Percentiles rank a stretch among this genome's conserved stretches.
Evolutionary conservation across 2,113 vertebrate species (phyloP).

Genomic region (Neomonachus schauinslandi): DNA sequence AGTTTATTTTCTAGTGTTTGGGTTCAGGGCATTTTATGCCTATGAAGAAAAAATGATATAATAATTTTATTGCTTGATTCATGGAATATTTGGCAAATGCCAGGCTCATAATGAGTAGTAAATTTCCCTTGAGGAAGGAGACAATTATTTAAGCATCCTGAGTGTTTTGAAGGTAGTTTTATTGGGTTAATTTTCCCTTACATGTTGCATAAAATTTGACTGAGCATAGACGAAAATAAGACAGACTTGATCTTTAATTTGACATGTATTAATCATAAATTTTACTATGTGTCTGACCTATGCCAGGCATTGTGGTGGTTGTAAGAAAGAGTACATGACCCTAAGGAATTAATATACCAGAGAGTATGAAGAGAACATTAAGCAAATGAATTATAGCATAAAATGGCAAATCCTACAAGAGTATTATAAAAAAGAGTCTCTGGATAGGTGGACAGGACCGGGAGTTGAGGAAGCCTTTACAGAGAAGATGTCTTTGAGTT

Average conservation of each 20-base stretch:
- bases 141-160: background rate
- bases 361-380: background rate
- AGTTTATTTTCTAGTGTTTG: background rate
- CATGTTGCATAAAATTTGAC: background rate
- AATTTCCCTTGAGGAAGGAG: background rate
- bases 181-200: background rate
- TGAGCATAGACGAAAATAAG: background rate
- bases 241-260: background rate
- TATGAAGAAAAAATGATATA: background rate
- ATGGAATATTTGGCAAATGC: background rate
- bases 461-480: background rate
- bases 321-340: background rate
- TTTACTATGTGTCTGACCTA: background rate
- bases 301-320: background rate
- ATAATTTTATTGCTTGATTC: background rate
- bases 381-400: background rate
- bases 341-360: background rate
- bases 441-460: background rate
- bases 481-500: background rate
- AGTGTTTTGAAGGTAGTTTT: conserved; percentile 16
- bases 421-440: background rate
- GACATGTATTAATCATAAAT: background rate
- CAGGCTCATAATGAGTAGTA: background rate
- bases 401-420: background rate
- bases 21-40: background rate